Base-by-base conservation (phyloP, 2,113 vertebrate genomes). In the Pachycephala philippinensis region DNA sequence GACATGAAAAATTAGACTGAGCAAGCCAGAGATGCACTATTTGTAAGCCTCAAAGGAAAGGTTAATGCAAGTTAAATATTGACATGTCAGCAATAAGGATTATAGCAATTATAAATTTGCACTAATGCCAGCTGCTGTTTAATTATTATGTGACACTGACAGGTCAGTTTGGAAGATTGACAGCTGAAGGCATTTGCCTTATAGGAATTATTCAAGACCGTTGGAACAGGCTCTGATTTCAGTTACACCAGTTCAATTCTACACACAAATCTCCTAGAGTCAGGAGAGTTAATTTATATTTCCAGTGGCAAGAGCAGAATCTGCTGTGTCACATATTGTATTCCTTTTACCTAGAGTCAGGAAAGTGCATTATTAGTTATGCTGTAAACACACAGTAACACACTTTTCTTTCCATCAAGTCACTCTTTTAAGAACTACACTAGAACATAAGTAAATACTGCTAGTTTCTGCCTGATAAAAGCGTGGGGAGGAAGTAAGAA, bases 31-130 rank as follows among this genome's bases (percentile, higher is more conserved):
- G 97, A 98, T 97, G 94, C 95, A 91, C 94, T 92, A 96, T 97
- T 98, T 97, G 96, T 97, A 98, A 98, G 97, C 97, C 96, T 98
- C 97, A 96, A 96, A 98, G 95, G 96, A 98, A 98, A 98, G 98
- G 98, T 98, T 98, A 98, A 98, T 98, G 94, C 83, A 97, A 98
- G 98, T 98, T 98, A 98, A 98, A 98, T 98, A 98, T 98, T 98
- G 97, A 98, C 97, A 97, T 97, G 98, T 98, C 98, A 98, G 98
- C 96, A 97, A 97, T 98, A 97, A 97, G 95, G 97, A 98, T 97
- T 96, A 97, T 50, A 92, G 95, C 97, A 98, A 98, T 98, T 98
- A 98, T 97, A 98, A 97, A 97, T 97, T 97, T 96, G 90, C 71
- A 92, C 95, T 94, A 95, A 93, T 89, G 87, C 91, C n/a, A 87